Evolutionary conservation across 2,888 invertebrate genomes (phyloP).

Genomic region (Watsonalla binaria): DNA sequence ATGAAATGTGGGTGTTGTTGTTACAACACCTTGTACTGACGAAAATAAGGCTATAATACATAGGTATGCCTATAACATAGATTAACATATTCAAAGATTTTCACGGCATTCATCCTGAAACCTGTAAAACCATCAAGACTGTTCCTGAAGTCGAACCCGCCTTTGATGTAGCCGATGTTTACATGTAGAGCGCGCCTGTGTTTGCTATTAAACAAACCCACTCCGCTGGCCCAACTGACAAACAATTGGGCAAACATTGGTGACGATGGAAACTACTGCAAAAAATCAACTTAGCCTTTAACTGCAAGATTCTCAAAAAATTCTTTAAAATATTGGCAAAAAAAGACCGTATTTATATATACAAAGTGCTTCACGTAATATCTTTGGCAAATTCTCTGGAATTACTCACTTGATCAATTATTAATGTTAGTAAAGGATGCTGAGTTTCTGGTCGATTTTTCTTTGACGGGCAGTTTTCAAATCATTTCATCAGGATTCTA

Average conservation of each 20-base stretch:
- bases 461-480: too few species aligned
- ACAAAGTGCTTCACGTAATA: too few species aligned
- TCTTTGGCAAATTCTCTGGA: too few species aligned
- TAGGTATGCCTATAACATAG: neutral
- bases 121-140: constrained; percentile 31
- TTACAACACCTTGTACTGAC: too few species aligned
- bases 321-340: too few species aligned
- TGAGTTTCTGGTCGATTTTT: too few species aligned
- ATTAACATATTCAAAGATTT: neutral
- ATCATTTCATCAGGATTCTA: too few species aligned
- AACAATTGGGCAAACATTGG: constrained; percentile 19
- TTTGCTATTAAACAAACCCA: constrained; percentile 65
- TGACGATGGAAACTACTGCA: constrained; percentile 3
- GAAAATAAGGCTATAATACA: neutral
- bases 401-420: too few species aligned
- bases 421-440: too few species aligned
- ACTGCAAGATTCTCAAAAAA: too few species aligned
- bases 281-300: neutral
- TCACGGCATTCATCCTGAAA: neutral
- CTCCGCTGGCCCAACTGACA: constrained; percentile 34
- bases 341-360: too few species aligned
- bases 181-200: constrained; percentile 54
- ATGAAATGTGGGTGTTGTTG: too few species aligned
- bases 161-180: constrained; percentile 74
- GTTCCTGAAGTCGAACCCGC: constrained; percentile 17